Conservation (phyloP, 2,113 vertebrate species). For the Nycticryphes semicollaris region DNA sequence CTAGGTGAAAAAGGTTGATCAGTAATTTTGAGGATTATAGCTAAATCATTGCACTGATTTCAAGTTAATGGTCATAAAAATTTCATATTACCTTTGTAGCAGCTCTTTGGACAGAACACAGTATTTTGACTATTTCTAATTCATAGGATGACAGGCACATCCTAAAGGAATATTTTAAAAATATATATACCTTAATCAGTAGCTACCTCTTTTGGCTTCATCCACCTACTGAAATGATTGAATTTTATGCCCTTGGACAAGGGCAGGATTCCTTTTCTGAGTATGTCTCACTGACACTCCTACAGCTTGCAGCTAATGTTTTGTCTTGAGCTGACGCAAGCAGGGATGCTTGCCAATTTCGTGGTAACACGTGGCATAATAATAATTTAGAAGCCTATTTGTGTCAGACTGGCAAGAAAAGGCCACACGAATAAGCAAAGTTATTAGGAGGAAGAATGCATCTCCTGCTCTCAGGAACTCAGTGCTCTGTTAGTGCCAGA, state of each 20-base stretch:
- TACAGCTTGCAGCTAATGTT: not conserved
- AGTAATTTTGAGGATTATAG: conserved; percentile 16
- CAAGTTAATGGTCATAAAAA: not conserved
- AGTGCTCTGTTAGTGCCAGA: not conserved
- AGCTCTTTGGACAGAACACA: not conserved
- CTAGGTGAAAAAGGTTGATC: not conserved
- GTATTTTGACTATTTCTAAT: not conserved
- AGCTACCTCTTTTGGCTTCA: not conserved
- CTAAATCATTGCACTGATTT: not conserved
- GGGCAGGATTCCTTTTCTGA: not conserved
- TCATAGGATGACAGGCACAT: not conserved
- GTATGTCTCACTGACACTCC: not conserved
- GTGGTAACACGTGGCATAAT: not conserved
- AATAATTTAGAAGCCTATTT: not conserved
- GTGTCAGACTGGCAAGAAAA: not conserved
- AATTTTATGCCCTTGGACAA: not conserved
- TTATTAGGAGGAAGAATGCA: not conserved
- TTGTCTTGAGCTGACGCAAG: not conserved
- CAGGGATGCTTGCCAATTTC: not conserved
- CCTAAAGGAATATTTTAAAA: not conserved
- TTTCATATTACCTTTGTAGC: not conserved
- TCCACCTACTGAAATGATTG: not conserved
- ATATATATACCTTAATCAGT: not conserved
- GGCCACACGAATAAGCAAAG: not conserved
- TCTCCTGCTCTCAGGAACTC: not conserved